Evolutionary conservation across 2,888 invertebrate species (phyloP).

Genomic region (Tipula vernalis): DNA sequence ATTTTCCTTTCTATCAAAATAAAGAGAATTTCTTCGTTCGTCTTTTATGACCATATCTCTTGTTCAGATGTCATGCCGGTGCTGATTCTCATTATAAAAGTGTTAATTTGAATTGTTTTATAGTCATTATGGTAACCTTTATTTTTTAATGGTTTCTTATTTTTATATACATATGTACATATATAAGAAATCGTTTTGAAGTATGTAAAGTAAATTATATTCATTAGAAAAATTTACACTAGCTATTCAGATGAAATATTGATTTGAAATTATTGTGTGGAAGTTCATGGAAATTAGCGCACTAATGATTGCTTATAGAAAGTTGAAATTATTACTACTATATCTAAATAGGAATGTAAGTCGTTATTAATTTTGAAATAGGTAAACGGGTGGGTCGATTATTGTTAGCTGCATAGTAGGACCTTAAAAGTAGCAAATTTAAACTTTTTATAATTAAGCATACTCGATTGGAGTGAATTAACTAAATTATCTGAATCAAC

Average conservation of each 20-base stretch:
- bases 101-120: conserved; percentile 4
- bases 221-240: not conserved
- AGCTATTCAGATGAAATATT: not conserved
- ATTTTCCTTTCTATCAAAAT: not conserved
- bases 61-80: not conserved
- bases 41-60: not conserved
- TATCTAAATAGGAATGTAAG: too few species aligned
- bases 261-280: not conserved
- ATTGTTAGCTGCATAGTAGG: too few species aligned
- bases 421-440: too few species aligned
- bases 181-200: not conserved
- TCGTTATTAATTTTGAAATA: too few species aligned
- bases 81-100: not conserved
- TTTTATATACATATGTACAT: not conserved
- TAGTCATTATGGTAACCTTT: not conserved
- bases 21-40: not conserved
- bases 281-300: not conserved
- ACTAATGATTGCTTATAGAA: too few species aligned
- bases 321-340: too few species aligned
- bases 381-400: too few species aligned
- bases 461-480: too few species aligned
- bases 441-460: too few species aligned
- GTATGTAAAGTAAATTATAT: not conserved
- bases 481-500: too few species aligned
- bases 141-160: not conserved